These are phyloP conservation scores for Enhydra lutris DNA, from an alignment of 2,113 vertebrate species.

Conservation along the genomic window DNA sequence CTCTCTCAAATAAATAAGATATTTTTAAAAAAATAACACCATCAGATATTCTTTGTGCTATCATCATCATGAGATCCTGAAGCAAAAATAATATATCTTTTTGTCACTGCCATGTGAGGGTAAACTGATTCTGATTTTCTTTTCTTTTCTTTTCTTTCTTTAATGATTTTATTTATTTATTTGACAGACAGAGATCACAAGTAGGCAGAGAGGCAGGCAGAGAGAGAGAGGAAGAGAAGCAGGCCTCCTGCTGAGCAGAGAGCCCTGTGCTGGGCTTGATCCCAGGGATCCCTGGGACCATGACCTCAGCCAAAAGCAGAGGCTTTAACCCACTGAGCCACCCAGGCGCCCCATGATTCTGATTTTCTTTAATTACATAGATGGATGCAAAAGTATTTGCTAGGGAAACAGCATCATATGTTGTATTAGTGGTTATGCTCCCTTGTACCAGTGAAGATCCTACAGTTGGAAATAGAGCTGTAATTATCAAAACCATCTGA, in stretches of 20 bases:
- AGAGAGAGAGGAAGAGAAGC: too few relatives aligned
- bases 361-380: not conserved
- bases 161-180: too few relatives aligned
- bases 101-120: not conserved
- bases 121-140: not conserved
- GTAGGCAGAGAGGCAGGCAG: too few relatives aligned
- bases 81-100: not conserved
- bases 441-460: not conserved
- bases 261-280: too few relatives aligned
- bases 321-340: too few relatives aligned
- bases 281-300: too few relatives aligned
- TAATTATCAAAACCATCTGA: not conserved
- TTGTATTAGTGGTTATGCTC: not conserved
- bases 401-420: not conserved
- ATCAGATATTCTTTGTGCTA: not conserved
- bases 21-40: not conserved
- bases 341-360: not conserved
- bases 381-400: not conserved
- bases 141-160: not conserved
- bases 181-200: too few relatives aligned
- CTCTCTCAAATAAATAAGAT: too few relatives aligned
- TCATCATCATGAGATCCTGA: not conserved
- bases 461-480: not conserved
- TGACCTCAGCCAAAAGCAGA: too few relatives aligned
- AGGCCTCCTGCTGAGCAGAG: too few relatives aligned